Percentiles rank a stretch among this genome's conserved stretches.
phyloP scores from a whole-genome alignment of 2,888 invertebrate species.

The Tenthredo distinguenda region DNA sequence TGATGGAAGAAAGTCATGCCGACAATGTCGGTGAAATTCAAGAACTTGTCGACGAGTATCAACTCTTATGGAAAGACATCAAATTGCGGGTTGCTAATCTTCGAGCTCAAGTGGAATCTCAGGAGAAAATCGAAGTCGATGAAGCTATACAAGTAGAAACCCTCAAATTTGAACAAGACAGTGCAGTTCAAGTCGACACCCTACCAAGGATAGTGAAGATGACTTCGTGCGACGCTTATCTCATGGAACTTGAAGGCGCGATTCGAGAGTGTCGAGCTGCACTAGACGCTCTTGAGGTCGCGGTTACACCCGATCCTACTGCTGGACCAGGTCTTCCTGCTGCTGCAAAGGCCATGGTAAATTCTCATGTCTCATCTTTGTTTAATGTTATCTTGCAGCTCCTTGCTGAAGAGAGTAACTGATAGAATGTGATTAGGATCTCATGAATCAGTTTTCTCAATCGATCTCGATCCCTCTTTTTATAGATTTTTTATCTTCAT shows the following conservation, averaged over 20 bases:
- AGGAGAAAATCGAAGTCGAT: constrained; percentile 78
- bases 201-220: constrained; percentile 82
- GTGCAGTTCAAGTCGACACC: constrained; percentile 91
- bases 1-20: constrained; percentile 81
- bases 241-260: constrained; percentile 87
- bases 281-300: constrained; percentile 84
- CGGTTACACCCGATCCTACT: constrained; percentile 82
- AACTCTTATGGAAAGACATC: constrained; percentile 83
- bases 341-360: constrained; percentile 84
- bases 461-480: background rate
- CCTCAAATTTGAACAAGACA: constrained; percentile 87
- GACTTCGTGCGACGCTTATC: constrained; percentile 91
- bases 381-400: background rate
- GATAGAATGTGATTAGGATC: background rate
- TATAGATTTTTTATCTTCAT: background rate
- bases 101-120: constrained; percentile 74
- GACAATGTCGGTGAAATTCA: constrained; percentile 81
- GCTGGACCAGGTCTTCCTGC: constrained; percentile 81
- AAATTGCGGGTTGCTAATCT: constrained; percentile 79
- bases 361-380: constrained; percentile 56
- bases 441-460: background rate
- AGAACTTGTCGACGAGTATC: constrained; percentile 84
- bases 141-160: constrained; percentile 87
- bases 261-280: constrained; percentile 86
- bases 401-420: background rate